These are phyloP conservation scores for Mamestra brassicae DNA, from an alignment of 2,888 invertebrate genomes.

Conservation along the genomic window DNA sequence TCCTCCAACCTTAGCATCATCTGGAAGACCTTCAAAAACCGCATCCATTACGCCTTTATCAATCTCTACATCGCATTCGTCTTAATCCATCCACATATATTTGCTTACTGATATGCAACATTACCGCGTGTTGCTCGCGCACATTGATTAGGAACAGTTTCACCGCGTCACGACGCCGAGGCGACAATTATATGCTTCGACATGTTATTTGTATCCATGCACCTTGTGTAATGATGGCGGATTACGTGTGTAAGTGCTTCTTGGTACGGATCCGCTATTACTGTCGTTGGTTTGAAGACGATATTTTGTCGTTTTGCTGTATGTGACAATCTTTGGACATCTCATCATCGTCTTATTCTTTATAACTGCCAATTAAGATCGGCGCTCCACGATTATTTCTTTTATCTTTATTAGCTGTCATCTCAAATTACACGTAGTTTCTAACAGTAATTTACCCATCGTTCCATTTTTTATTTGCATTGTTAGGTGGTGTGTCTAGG, in stretches of 20 bases:
- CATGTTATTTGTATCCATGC: slow-evolving; percentile 40
- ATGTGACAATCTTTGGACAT: background rate
- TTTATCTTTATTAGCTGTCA: background rate
- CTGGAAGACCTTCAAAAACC: background rate
- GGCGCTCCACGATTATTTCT: background rate
- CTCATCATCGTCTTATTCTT: background rate
- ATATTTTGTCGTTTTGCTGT: background rate
- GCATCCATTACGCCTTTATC: background rate
- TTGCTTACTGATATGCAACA: slow-evolving; percentile 32
- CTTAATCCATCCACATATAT: slow-evolving; percentile 21
- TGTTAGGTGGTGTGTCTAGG: background rate
- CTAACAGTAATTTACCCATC: background rate
- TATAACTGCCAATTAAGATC: background rate
- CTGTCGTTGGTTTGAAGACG: background rate
- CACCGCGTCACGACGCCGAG: background rate
- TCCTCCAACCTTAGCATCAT: too few species aligned
- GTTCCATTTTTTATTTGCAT: background rate
- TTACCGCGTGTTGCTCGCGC: slow-evolving; percentile 23
- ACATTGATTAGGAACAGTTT: slow-evolving; percentile 51
- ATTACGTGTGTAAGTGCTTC: slow-evolving; percentile 23
- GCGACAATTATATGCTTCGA: slow-evolving; percentile 49
- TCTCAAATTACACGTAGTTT: too few species aligned
- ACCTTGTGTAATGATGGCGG: slow-evolving; percentile 24
- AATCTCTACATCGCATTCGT: background rate
- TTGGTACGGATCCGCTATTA: slow-evolving; percentile 15